Base-by-base conservation (phyloP, 2,888 invertebrate genomes). In the Ecdyonurus torrentis region DNA sequence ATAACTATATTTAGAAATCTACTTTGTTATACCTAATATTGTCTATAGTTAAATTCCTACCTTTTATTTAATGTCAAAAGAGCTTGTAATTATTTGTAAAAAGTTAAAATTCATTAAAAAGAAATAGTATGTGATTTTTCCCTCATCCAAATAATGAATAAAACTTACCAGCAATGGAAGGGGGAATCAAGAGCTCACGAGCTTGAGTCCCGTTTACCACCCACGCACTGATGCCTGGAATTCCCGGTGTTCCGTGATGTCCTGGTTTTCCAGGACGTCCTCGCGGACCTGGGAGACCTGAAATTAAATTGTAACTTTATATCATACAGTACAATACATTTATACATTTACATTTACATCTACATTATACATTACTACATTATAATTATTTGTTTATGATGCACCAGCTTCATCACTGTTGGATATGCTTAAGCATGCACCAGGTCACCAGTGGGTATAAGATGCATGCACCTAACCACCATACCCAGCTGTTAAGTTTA, bases 151-250 rank as follows among this genome's bases (percentile, higher is more conserved):
- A 37, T 10, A 15, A 15, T 15, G 5, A 10, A 15, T 15, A 10
- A 37, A 37, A 37, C 75, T 75, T 73, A 84, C 87, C 84, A 64
- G 87, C 83, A 71, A 93, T 90, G 50, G 89, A 86, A 37, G 93
- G 92, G n/a, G 91, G 88, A 70, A 92, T 86, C 50, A 91, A 81
- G 52, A 91, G 77, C 66, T 89, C 83, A 63, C 81, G 81, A 59
- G 81, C 79, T 58, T 70, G 71, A 2, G 73, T 71, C 66, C 81
- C 82, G 18, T 66, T 67, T 59, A 79, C 74, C 67, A 81, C 84
- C 80, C 87, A 91, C 1, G 90, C 86, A 63, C 84, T 84, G 61
- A 92, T 82, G 18, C 91, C 91, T 0, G 91, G 91, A 61, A 82
- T 80, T n/a, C 91, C 91, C 0, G 88, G 84, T 3, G 80, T 79